Percentiles rank a stretch among this genome's conserved stretches.
Conservation (phyloP, 2,888 invertebrate species). For the Cheilosia soror region DNA sequence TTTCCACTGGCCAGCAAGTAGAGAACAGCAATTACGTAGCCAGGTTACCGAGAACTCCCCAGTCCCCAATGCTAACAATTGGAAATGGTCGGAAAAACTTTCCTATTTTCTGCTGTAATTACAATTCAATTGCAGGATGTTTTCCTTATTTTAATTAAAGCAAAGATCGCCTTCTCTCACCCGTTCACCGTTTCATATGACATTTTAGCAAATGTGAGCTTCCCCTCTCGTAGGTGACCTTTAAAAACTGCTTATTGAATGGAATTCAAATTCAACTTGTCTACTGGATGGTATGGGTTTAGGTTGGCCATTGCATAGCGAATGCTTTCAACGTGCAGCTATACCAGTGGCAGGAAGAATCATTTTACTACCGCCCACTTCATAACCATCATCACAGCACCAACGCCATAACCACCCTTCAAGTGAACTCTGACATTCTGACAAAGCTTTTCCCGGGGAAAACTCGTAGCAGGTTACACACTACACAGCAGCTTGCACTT, state of each 20-base stretch:
- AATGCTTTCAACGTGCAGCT: slow-evolving; percentile 39
- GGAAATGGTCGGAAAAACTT: not conserved
- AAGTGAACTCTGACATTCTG: slow-evolving; percentile 71
- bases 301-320: not conserved
- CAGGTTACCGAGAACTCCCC: slow-evolving; percentile 5
- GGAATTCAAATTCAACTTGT: slow-evolving; percentile 50
- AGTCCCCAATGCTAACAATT: slow-evolving; percentile 6
- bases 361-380: slow-evolving; percentile 52
- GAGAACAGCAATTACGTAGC: not conserved
- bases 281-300: not conserved
- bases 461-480: slow-evolving; percentile 48
- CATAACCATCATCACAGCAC: slow-evolving; percentile 7
- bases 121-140: slow-evolving; percentile 44
- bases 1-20: slow-evolving; percentile 5
- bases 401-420: not conserved
- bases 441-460: slow-evolving; percentile 73
- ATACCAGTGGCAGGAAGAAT: slow-evolving; percentile 18
- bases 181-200: slow-evolving; percentile 16
- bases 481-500: slow-evolving; percentile 55
- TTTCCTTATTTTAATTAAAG: slow-evolving; percentile 43
- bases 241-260: slow-evolving; percentile 65
- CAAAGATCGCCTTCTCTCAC: slow-evolving; percentile 15
- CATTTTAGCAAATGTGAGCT: slow-evolving; percentile 40
- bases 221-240: slow-evolving; percentile 56
- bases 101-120: slow-evolving; percentile 11